Percentiles rank a stretch among this genome's conserved stretches.
Evolutionary conservation across 2,113 vertebrate species (phyloP).

Genomic region (Antigone vipio): DNA sequence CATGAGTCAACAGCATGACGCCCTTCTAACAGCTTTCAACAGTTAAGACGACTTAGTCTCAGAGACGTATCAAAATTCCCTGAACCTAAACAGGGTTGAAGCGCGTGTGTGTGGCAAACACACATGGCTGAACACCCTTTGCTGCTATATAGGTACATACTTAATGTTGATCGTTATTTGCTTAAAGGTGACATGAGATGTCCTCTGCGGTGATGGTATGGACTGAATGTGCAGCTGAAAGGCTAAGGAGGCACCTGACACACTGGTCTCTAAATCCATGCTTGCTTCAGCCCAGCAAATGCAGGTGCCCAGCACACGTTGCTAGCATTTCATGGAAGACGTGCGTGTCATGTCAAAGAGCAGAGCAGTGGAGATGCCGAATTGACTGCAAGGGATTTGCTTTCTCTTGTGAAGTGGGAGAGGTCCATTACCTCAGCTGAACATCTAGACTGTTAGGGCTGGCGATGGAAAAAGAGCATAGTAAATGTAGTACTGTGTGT

Average conservation of each 20-base stretch:
- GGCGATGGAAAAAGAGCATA: not conserved
- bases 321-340: not conserved
- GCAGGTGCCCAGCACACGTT: not conserved
- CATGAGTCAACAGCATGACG: conserved; percentile 15
- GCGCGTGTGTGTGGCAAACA: not conserved
- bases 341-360: not conserved
- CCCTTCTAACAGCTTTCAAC: not conserved
- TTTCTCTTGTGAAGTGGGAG: not conserved
- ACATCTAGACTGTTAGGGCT: not conserved
- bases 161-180: not conserved
- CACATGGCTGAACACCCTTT: not conserved
- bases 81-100: not conserved
- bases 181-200: not conserved
- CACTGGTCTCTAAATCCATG: not conserved
- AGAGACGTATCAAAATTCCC: not conserved
- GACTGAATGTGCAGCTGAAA: not conserved
- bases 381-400: not conserved
- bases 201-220: not conserved
- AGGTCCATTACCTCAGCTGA: not conserved
- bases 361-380: not conserved
- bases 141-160: not conserved
- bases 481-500: not conserved
- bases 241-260: not conserved
- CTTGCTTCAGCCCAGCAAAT: not conserved
- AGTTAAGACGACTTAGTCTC: not conserved